Base-by-base conservation (phyloP, 2,113 vertebrate species). In the Rhizomys pruinosus region DNA sequence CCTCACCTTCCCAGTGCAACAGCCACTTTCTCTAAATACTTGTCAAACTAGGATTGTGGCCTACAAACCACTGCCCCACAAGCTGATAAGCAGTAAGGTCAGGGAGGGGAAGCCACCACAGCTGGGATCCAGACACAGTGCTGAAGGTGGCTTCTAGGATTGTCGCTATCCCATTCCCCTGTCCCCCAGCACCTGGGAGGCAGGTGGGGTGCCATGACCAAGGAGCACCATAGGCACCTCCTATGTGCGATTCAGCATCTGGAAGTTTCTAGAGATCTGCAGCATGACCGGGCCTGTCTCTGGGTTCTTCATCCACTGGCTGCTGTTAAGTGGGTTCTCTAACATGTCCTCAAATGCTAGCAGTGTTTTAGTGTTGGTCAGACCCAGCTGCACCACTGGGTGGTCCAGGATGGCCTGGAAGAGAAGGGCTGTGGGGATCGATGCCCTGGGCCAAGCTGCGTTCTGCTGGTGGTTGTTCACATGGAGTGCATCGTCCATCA, bases 271-370 rank as follows among this genome's bases (percentile, higher is more conserved):
- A 85, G 99, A 99, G 97, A 99, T 99, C 98, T 99, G 99, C 84
- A 99, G 98, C 99, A 99, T 99, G 96, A 99, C 99, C 0, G 99
- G 99, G n/a, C 99, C 99, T 0, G 99, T 99, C 93, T 99, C 99
- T 0, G 99, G 99, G 97, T 99, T 99, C 0, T 99, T 99, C 99
- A 99, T 99, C 99, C 99, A 99, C 98, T 99, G 99, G 22, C 99
- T 99, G 98, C 99, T 99, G 98, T 99, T 99, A 87, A 99, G 98
- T 3, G 99, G 99, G 97, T 99, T 99, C 98, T 99, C 99, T 95
- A 99, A 98, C 99, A 99, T 99, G 97, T 99, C 99, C 96, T 99
- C 99, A 69, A 99, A 99, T 4, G 99, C 99, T 93, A 99, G 97
- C 71, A 99, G 98, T 68, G 99, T 99, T 97, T 99, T 99, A 22